Conservation (phyloP, 2,113 vertebrate genomes). For the Arothron firmamentum region DNA sequence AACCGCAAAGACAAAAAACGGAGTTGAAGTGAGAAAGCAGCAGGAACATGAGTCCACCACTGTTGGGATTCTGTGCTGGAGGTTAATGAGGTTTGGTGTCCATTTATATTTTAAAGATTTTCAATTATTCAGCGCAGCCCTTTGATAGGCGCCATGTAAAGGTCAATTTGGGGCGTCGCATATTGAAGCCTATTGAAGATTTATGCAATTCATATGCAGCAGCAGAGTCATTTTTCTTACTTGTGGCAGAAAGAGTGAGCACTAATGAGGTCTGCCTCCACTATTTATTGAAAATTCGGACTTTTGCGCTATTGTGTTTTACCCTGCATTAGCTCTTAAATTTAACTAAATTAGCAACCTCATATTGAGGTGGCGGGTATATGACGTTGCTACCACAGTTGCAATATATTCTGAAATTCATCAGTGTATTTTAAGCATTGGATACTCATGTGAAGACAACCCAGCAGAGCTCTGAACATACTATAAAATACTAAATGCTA, state of each 20-base stretch:
- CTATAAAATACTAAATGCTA: too few relatives aligned
- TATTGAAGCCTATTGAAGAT: conserved; percentile 38
- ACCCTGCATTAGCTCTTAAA: conserved; percentile 22
- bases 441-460: too few relatives aligned
- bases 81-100: conserved; percentile 48
- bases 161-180: conserved; percentile 58
- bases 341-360: conserved; percentile 19
- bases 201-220: conserved; percentile 59
- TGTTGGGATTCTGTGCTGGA: conserved; percentile 35
- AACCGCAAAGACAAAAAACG: conserved; percentile 5
- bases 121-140: conserved; percentile 52
- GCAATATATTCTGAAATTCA: too few relatives aligned
- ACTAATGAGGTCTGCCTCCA: conserved; percentile 42
- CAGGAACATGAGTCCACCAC: not conserved
- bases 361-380: not conserved
- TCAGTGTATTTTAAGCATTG: too few relatives aligned
- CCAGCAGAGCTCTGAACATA: too few relatives aligned
- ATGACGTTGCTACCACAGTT: too few relatives aligned
- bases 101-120: conserved; percentile 67
- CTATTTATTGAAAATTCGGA: conserved; percentile 39
- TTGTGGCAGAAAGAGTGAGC: conserved; percentile 58
- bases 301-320: conserved; percentile 14
- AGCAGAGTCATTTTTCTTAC: conserved; percentile 64
- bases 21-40: conserved; percentile 4
- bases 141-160: conserved; percentile 57